A percentile compares a stretch with the other conserved stretches of the same genome.
These are phyloP conservation scores for Cyanistes caeruleus DNA, from an alignment of 2,113 vertebrate species.

Conservation along the genomic window DNA sequence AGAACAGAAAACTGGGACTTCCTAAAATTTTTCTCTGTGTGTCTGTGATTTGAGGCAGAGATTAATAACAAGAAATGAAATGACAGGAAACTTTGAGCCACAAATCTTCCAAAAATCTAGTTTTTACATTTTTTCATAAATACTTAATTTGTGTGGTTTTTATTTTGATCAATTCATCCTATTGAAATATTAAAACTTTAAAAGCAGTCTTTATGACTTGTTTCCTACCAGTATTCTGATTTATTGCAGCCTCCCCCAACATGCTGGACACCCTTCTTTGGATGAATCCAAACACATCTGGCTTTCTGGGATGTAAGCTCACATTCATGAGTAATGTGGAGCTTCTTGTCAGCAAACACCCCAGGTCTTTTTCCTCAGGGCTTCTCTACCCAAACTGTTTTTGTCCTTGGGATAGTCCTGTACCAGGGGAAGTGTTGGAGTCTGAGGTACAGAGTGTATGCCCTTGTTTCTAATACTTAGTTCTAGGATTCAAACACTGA, in stretches of 20 bases:
- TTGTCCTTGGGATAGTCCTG: neutral
- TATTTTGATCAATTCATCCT: neutral
- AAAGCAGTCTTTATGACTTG: neutral
- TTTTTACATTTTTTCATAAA: neutral
- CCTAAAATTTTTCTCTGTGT: neutral
- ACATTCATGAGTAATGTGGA: neutral
- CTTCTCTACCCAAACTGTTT: neutral
- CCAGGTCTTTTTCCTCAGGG: neutral
- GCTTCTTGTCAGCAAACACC: neutral
- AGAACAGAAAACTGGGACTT: neutral
- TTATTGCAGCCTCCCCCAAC: neutral
- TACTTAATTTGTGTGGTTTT: neutral
- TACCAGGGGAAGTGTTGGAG: neutral
- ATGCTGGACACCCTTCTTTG: neutral
- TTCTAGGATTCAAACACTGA: no score
- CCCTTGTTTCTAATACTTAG: no score
- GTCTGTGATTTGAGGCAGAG: neutral
- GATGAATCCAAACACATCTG: neutral
- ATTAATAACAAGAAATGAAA: neutral
- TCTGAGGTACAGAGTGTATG: no score
- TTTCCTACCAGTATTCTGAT: neutral
- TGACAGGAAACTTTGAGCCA: neutral
- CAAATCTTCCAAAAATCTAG: neutral
- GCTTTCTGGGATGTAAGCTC: neutral
- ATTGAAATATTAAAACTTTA: neutral